phyloP scores from a whole-genome alignment of 2,888 invertebrate species.

The Caenorhabditis doughertyi region DNA sequence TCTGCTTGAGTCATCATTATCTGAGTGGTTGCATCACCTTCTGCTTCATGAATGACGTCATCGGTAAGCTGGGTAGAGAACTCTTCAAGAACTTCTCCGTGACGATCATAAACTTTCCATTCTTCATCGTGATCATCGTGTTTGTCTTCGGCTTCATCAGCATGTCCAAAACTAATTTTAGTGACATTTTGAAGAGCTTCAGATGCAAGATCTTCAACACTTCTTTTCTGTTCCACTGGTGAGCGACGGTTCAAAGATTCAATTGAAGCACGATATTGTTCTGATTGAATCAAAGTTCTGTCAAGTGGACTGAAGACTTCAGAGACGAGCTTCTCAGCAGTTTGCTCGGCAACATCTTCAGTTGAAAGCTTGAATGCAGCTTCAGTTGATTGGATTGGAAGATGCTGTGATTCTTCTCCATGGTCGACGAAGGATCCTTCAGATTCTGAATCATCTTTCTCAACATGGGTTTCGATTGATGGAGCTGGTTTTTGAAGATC shows the following conservation, averaged over 20 bases:
- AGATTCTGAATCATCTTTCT: conserved; percentile 28
- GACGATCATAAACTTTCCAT: conserved; percentile 67
- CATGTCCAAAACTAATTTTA: conserved; percentile 52
- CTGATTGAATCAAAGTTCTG: conserved; percentile 46
- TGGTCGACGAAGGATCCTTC: conserved; percentile 49
- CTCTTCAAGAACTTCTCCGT: conserved; percentile 68
- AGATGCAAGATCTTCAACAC: conserved; percentile 40
- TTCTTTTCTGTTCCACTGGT: conserved; percentile 36
- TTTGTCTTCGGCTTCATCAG: conserved; percentile 54
- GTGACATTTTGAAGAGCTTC: conserved; percentile 58
- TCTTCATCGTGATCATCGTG: conserved; percentile 59
- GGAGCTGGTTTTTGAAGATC: conserved; percentile 3
- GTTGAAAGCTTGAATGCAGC: conserved; percentile 52
- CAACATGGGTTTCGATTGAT: conserved; percentile 9
- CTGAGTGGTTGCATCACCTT: conserved; percentile 56
- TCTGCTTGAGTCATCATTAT: conserved; percentile 47
- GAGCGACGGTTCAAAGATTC: conserved; percentile 46
- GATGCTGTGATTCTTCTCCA: conserved; percentile 34
- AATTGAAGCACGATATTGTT: conserved; percentile 49
- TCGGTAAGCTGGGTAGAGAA: conserved; percentile 69
- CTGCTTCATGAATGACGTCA: conserved; percentile 68
- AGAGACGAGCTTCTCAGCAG: conserved; percentile 49
- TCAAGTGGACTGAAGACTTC: conserved; percentile 60
- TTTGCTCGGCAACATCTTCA: conserved; percentile 50
- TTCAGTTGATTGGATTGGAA: conserved; percentile 42